Base-by-base conservation (phyloP, 1,140 invertebrate species). In the Anoplolepis gracilipes region DNA sequence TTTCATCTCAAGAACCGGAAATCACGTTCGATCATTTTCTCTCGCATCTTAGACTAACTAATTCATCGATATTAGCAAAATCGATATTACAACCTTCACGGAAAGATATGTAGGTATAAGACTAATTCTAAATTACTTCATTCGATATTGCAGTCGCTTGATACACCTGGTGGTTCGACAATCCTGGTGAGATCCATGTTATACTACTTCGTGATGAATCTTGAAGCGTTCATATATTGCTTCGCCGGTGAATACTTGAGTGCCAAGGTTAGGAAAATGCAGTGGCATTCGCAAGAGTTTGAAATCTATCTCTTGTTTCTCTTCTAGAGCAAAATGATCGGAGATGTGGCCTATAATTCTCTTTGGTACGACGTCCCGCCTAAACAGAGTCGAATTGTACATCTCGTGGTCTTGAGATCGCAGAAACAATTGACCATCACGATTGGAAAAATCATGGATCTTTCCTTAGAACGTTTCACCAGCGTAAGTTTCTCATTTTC, bases 221-320 rank as follows among this genome's bases (percentile, higher is more conserved):
- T 77, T 16, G 82, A 85, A 19, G 82, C 86, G 10, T 87, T 85
- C 28, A 75, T 75, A 46, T 82, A 78, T 25, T 87, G 81, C 46
- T 85, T 72, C 22, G 86, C 73, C 2, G 86, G 86, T 53, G 81
- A 87, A 87, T 87, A 85, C 22, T 28, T 87, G 11, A 87, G 0
- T 13, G 59, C 61, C 16, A 87, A 87, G 73, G 87, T 87, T 59
- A n/a, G 85, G 5, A 42, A 16, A 62, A 46, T 6, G 7, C 22
- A 5, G 19, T 11, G 25, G 4, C 11, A 64, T 11, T 22, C 7
- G 11, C 1, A 19, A 16, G 22, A 30, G 57, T 33, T 2, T 1
- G 4, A 22, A 36, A 42, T 78, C 3, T 19, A 25, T 49, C 6
- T 36, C 1, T 49, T 53, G 2, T 7, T 53, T 53, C 6, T 7